Conservation (phyloP, 2,113 vertebrate genomes). For the Strix uralensis region DNA sequence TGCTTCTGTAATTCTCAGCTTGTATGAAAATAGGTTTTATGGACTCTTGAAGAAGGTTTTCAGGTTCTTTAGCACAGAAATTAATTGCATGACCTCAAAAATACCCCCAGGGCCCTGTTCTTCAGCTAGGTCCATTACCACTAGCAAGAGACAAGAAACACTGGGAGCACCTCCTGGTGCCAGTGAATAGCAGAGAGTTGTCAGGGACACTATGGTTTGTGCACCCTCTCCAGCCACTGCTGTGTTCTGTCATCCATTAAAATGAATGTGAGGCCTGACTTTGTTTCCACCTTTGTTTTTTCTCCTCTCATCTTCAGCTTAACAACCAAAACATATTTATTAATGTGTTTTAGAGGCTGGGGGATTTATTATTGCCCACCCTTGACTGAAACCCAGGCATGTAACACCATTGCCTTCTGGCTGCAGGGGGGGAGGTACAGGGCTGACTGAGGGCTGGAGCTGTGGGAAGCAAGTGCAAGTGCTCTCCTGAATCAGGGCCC, state of each 20-base stretch:
- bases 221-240: neutral
- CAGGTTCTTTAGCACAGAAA: slow-evolving; percentile 28
- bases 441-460: neutral
- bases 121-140: neutral
- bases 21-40: neutral
- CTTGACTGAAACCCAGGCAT: neutral
- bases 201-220: too few relatives aligned
- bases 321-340: neutral
- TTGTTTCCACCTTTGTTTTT: neutral
- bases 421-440: fast-evolving
- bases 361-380: neutral
- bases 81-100: neutral
- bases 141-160: neutral
- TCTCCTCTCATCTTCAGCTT: neutral
- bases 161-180: neutral
- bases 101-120: neutral
- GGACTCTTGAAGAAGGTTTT: neutral
- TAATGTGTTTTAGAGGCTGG: neutral
- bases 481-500: neutral
- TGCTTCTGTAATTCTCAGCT: neutral
- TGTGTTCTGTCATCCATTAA: neutral
- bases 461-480: neutral
- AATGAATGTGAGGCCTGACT: neutral
- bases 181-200: neutral
- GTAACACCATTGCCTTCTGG: neutral